Evolutionary conservation across 2,797 vertebrate genomes (phyloP), one percentile per base, ranked within the genome.

Genomic region (Borostomias antarcticus): DNA sequence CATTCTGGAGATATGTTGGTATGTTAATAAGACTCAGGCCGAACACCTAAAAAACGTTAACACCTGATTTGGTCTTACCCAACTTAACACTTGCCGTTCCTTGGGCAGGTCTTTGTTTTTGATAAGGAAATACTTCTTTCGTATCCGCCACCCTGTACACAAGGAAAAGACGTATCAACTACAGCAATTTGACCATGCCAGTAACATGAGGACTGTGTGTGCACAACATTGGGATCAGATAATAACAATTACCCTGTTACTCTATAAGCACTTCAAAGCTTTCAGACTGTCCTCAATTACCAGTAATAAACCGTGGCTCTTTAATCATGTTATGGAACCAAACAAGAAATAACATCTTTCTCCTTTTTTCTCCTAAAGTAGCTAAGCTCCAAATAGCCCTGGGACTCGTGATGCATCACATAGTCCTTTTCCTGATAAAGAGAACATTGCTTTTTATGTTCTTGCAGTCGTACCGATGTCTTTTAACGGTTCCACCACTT

Each of bases 101-200:
- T 98, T 99, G 75, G 94, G 94, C 81, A 94, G 95, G 80, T 96
- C 97, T 91, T 95, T 97, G 86, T 94, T 94, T 90, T 94, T 98
- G 83, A 99, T 94, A 70, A 99, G 85, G 78, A 99, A 97, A 73
- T 96, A 97, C 77, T 94, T 95, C 92, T 99, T 99, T 83, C 96
- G 93, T 89, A 99, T 93, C 75, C 97, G 92, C 97, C 96, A 99
- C 54, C 97, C 97, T 98, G 66, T 29, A 76, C 73, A 69, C 45
- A 60, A 19, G 5, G 2, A 45, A 13, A 45, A 7, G 4, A 1
- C n/a, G 40, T 43, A 15, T 15, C n/a, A 43, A 13, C 4, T 17
- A 40, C n/a, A n/a, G n/a, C n/a, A n/a, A n/a, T n/a, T n/a, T n/a
- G n/a, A n/a, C n/a, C n/a, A n/a, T n/a, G n/a, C n/a, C n/a, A n/a